phyloP scores from a whole-genome alignment of 2,113 vertebrate species.

The Nycticorax nycticorax region DNA sequence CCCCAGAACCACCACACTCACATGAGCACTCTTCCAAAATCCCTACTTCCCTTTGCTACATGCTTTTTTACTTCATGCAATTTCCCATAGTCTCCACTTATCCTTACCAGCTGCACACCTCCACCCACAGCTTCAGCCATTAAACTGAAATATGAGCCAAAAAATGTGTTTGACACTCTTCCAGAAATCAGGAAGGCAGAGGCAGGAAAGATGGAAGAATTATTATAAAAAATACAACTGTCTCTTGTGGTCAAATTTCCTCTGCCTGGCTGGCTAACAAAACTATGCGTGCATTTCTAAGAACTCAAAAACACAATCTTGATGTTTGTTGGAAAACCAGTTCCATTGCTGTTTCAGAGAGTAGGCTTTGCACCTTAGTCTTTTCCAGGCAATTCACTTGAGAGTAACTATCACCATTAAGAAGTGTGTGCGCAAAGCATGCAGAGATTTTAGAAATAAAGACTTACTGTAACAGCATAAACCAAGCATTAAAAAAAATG shows the following conservation, averaged over 20 bases:
- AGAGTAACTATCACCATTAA: not conserved
- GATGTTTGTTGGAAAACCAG: fast-evolving
- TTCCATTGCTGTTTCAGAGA: not conserved
- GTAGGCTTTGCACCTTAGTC: not conserved
- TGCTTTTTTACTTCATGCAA: not conserved
- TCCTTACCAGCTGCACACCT: not conserved
- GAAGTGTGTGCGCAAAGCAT: not conserved
- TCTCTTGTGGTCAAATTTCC: not conserved
- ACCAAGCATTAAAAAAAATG: not conserved
- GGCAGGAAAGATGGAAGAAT: not conserved
- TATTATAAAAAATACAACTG: fast-evolving
- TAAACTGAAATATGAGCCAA: not conserved
- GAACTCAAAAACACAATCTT: not conserved
- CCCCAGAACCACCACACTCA: not conserved
- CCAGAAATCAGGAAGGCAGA: not conserved
- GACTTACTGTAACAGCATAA: not conserved
- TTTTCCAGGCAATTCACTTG: not conserved
- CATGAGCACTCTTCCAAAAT: not conserved
- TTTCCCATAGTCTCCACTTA: not conserved
- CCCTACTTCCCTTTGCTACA: not conserved
- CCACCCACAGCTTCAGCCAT: not conserved
- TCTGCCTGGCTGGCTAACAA: not conserved
- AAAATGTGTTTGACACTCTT: not conserved
- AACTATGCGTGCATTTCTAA: not conserved
- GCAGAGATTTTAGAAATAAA: not conserved